phyloP scores from a whole-genome alignment of 2,797 vertebrate species.

The Pachyuromys duprasi region DNA sequence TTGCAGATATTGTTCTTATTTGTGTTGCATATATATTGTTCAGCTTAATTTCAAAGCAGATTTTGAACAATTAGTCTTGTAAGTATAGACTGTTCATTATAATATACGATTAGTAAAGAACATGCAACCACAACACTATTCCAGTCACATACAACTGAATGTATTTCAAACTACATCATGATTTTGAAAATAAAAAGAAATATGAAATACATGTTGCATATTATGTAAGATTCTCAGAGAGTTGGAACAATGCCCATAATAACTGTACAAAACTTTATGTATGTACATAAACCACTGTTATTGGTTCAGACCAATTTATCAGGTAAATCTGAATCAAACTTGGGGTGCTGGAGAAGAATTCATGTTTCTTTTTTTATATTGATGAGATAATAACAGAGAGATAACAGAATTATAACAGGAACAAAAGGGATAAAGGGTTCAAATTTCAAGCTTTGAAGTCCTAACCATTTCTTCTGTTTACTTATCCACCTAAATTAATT shows the following conservation, averaged over 20 bases:
- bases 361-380: not conserved
- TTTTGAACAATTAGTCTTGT: not conserved
- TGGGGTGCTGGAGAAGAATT: not conserved
- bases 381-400: not conserved
- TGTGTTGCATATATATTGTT: not conserved
- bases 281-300: not conserved
- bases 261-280: not conserved
- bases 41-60: not conserved
- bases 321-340: not conserved
- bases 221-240: not conserved
- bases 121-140: not conserved
- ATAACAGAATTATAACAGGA: not conserved
- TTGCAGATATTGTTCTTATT: not conserved
- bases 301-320: not conserved
- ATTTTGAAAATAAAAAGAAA: not conserved
- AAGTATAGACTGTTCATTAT: not conserved
- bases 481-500: not conserved
- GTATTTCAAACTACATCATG: slow-evolving; percentile 3
- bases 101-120: not conserved
- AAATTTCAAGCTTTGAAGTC: not conserved
- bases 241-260: not conserved
- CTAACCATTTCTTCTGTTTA: not conserved
- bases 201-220: not conserved
- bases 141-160: not conserved
- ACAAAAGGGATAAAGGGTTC: not conserved